These are phyloP conservation scores for Azemiops feae DNA, from an alignment of 2,113 vertebrate genomes.

Conservation along the genomic window DNA sequence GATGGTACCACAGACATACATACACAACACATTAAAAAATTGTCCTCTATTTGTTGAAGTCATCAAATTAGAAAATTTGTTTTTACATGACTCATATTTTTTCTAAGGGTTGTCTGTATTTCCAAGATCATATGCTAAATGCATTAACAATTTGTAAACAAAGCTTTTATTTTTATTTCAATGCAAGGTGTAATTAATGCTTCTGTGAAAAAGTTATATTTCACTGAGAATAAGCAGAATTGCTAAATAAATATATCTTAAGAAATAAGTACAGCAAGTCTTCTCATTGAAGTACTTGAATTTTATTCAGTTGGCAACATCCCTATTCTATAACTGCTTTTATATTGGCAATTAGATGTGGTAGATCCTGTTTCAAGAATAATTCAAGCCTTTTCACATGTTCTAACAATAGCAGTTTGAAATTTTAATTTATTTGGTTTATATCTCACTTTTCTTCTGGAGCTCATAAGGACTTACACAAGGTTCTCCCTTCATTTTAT, in stretches of 20 bases:
- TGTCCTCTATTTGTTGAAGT: neutral
- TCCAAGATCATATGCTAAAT: neutral
- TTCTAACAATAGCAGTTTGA: neutral
- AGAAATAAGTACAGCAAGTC: neutral
- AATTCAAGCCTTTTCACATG: neutral
- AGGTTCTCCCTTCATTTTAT: no score
- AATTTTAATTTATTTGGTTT: neutral
- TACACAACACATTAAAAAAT: neutral
- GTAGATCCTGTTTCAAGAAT: neutral
- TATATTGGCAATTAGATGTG: neutral
- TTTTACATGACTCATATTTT: neutral
- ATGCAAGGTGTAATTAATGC: neutral
- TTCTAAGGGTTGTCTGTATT: neutral
- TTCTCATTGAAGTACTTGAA: neutral
- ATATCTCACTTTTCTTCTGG: neutral
- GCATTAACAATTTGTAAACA: neutral
- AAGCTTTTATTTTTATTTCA: conserved; percentile 3
- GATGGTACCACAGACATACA: neutral
- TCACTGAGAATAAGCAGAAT: neutral
- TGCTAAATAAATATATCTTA: neutral
- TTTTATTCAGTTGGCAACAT: neutral
- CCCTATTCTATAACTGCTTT: neutral
- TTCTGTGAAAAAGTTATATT: neutral
- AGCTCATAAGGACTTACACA: no score
- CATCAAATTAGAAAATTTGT: neutral